Evolutionary conservation across 2,888 invertebrate genomes (phyloP).

Genomic region (Pharmacophagus antenor): DNA sequence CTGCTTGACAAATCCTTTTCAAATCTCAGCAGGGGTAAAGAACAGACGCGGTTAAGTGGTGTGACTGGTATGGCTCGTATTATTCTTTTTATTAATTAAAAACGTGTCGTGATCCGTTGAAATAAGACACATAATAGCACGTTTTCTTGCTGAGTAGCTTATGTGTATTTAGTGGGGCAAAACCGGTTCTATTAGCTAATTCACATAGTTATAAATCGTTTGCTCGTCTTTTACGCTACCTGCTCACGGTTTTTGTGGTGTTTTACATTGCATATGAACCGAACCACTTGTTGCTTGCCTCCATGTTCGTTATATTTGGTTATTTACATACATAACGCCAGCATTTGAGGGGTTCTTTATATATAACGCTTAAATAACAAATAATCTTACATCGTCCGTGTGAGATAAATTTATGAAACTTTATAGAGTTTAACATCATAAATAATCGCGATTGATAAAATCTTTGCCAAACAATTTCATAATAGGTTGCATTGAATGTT

Average conservation of each 20-base stretch:
- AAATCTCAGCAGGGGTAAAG: conserved; percentile 67
- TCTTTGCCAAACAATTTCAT: conserved; percentile 15
- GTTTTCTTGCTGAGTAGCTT: conserved; percentile 44
- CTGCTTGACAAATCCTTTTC: conserved; percentile 57
- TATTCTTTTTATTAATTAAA: conserved; percentile 31
- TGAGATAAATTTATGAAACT: too few species aligned
- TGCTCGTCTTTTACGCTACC: conserved; percentile 58
- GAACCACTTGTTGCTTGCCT: conserved; percentile 74
- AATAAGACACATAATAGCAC: conserved; percentile 58
- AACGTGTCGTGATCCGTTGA: conserved; percentile 33
- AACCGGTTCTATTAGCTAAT: conserved; percentile 63
- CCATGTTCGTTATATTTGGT: conserved; percentile 54
- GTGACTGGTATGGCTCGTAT: conserved; percentile 43
- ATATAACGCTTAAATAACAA: too few species aligned
- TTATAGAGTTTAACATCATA: too few species aligned
- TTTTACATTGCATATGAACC: conserved; percentile 71
- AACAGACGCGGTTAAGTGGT: conserved; percentile 52
- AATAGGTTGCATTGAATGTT: conserved; percentile 28
- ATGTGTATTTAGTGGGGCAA: conserved; percentile 49
- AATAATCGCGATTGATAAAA: conserved; percentile 11
- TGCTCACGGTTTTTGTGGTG: conserved; percentile 71
- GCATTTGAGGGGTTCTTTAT: conserved; percentile 37
- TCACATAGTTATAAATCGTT: conserved; percentile 63
- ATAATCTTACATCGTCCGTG: too few species aligned
- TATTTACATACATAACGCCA: conserved; percentile 41